Percentiles rank a stretch among this genome's conserved stretches.
Conservation (phyloP, 2,888 invertebrate species). For the Eristalis arbustorum region DNA sequence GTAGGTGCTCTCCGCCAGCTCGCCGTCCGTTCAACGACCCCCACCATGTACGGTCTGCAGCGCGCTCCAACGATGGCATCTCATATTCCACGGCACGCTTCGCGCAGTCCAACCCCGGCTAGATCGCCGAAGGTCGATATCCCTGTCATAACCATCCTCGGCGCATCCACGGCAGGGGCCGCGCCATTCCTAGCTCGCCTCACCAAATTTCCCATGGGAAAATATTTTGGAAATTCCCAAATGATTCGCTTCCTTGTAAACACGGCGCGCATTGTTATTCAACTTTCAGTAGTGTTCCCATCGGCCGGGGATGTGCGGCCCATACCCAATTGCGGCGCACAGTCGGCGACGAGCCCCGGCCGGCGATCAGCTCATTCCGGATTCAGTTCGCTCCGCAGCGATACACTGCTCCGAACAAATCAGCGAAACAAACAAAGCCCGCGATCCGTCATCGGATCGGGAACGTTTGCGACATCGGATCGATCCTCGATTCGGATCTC, state of each 20-base stretch:
- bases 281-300: conserved; percentile 67
- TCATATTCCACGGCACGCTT: background rate
- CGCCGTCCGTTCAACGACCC: background rate
- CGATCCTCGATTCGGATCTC: conserved; percentile 13
- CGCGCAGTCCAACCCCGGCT: background rate
- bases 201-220: conserved; percentile 56
- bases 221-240: conserved; percentile 59
- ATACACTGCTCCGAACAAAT: conserved; percentile 45
- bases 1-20: background rate
- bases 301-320: conserved; percentile 35
- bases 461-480: conserved; percentile 50
- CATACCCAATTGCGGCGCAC: conserved; percentile 26
- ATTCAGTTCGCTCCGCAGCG: conserved; percentile 44
- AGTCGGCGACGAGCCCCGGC: background rate
- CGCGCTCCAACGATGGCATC: background rate
- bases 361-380: conserved; percentile 43
- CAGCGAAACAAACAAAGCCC: conserved; percentile 58
- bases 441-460: conserved; percentile 49
- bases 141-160: background rate
- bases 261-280: conserved; percentile 48
- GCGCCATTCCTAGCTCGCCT: no score
- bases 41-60: background rate
- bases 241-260: conserved; percentile 48
- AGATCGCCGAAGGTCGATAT: background rate
- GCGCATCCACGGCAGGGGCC: background rate